These are phyloP conservation scores for Sarcophilus harrisii DNA, from an alignment of 2,797 vertebrate species.

Conservation along the genomic window DNA sequence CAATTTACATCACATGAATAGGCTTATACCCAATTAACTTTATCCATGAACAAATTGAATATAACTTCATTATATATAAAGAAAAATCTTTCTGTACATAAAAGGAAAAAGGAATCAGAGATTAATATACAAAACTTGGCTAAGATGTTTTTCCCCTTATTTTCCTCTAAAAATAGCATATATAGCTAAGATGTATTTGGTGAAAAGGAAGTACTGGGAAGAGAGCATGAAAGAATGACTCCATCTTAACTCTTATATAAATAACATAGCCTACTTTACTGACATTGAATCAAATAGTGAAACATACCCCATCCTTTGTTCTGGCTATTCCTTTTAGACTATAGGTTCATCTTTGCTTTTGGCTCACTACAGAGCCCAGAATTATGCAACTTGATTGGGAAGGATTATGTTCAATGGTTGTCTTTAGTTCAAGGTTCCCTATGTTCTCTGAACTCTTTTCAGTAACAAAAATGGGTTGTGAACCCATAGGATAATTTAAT, in stretches of 20 bases:
- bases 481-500: not conserved
- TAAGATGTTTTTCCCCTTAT: constrained; percentile 16
- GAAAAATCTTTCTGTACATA: constrained; percentile 35
- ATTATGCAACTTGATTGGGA: not conserved
- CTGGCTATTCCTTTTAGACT: not conserved
- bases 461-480: not conserved
- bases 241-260: constrained; percentile 9
- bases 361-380: not conserved
- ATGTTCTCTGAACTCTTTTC: not conserved
- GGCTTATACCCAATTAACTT: constrained; percentile 34
- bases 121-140: constrained; percentile 55
- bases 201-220: constrained; percentile 50
- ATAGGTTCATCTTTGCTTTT: constrained; percentile 30
- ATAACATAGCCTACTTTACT: constrained; percentile 23
- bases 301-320: not conserved
- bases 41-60: constrained; percentile 51
- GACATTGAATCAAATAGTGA: not conserved
- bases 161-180: constrained; percentile 33
- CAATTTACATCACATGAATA: constrained; percentile 50
- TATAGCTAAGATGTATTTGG: not conserved
- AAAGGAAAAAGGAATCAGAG: constrained; percentile 3
- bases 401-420: not conserved
- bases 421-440: not conserved
- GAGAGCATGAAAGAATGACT: constrained; percentile 6
- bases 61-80: constrained; percentile 49